Conservation (phyloP, 2,113 vertebrate genomes). For the Bujurquina vittata region DNA sequence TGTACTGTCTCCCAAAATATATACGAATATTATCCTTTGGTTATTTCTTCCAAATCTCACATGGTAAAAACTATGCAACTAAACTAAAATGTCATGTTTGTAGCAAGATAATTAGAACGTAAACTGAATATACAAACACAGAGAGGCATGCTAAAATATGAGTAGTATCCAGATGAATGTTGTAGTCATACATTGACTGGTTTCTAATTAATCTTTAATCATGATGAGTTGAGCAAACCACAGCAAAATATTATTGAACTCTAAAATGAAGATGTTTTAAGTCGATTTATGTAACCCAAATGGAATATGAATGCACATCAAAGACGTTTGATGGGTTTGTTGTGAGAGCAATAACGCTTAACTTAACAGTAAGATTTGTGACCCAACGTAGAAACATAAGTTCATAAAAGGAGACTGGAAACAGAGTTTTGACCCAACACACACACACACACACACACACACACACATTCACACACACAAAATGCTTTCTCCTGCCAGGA, state of each 20-base stretch:
- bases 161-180: not conserved
- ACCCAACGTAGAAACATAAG: not conserved
- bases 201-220: not conserved
- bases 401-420: slow-evolving; percentile 4
- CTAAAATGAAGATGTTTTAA: not conserved
- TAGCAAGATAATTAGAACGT: too few relatives aligned
- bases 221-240: not conserved
- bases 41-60: too few relatives aligned
- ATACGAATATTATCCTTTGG: too few relatives aligned
- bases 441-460: not conserved
- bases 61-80: too few relatives aligned
- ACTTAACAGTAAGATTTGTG: not conserved
- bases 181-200: not conserved
- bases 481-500: slow-evolving; percentile 12
- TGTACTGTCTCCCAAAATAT: not conserved
- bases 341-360: not conserved
- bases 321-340: not conserved
- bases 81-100: too few relatives aligned
- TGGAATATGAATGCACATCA: not conserved
- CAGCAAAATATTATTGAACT: not conserved
- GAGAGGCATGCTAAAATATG: not conserved
- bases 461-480: slow-evolving; percentile 3
- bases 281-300: not conserved
- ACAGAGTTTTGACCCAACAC: not conserved
- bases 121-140: not conserved